Conservation (phyloP, 2,888 invertebrate species). For the Protodeltote pygarga region DNA sequence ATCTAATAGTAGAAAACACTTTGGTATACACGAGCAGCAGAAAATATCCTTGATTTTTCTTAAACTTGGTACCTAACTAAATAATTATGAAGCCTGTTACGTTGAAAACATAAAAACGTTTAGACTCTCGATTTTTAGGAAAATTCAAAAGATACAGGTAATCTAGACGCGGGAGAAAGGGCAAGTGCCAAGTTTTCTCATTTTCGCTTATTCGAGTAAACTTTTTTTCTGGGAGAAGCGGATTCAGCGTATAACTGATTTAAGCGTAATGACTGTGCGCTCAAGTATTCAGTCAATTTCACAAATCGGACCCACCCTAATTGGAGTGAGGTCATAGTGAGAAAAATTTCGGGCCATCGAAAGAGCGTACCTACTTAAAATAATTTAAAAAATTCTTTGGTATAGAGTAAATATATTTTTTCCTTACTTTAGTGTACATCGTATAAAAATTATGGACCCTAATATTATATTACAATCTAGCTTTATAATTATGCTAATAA, state of each 20-base stretch:
- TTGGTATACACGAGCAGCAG: too few relatives aligned
- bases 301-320: conserved; percentile 54
- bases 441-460: too few relatives aligned
- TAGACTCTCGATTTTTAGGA: not conserved
- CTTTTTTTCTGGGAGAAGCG: conserved; percentile 41
- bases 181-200: conserved; percentile 30
- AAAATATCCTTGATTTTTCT: too few relatives aligned
- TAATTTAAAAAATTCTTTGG: too few relatives aligned
- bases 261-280: conserved; percentile 51
- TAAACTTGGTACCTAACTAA: too few relatives aligned
- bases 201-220: conserved; percentile 40
- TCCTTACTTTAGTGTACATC: too few relatives aligned
- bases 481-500: too few relatives aligned
- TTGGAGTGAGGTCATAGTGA: conserved; percentile 51
- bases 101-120: conserved; percentile 4
- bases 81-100: too few relatives aligned
- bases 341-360: conserved; percentile 27
- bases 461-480: too few relatives aligned
- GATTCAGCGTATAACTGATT: conserved; percentile 53
- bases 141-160: conserved; percentile 11
- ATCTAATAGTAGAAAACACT: too few relatives aligned
- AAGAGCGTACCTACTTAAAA: too few relatives aligned
- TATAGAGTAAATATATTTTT: too few relatives aligned
- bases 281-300: conserved; percentile 56
- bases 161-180: conserved; percentile 13